Evolutionary conservation across 1,140 invertebrate genomes (phyloP).

Genomic region (Ladona fulva): DNA sequence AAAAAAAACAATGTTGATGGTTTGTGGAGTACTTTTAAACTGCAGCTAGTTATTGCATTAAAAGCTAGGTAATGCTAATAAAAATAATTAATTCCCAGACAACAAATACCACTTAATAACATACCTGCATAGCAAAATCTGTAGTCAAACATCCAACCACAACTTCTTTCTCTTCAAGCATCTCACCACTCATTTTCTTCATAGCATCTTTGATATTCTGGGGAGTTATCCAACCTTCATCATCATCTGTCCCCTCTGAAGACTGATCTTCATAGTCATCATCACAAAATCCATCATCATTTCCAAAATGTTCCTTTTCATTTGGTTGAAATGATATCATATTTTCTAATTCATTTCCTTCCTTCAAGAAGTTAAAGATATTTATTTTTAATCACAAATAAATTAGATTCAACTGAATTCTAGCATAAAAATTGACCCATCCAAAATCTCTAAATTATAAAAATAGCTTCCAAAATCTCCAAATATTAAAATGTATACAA

Average conservation of each 20-base stretch:
- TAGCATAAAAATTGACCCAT: too few relatives aligned
- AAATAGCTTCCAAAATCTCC: too few relatives aligned
- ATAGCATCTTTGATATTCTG: slow-evolving; percentile 67
- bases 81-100: too few relatives aligned
- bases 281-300: slow-evolving; percentile 19
- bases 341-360: slow-evolving; percentile 31
- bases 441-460: too few relatives aligned
- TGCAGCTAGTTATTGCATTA: too few relatives aligned
- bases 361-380: slow-evolving; percentile 13
- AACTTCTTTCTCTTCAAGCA: slow-evolving; percentile 51
- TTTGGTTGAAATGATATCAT: slow-evolving; percentile 31
- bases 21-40: too few relatives aligned
- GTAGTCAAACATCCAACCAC: slow-evolving; percentile 86
- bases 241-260: slow-evolving; percentile 45
- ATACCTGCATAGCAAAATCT: slow-evolving; percentile 92
- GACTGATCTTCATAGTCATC: neutral
- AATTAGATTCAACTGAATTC: too few relatives aligned
- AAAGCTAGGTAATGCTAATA: too few relatives aligned
- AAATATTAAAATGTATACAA: too few relatives aligned
- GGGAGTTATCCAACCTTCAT: slow-evolving; percentile 83
- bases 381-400: too few relatives aligned
- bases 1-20: too few relatives aligned
- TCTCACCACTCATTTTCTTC: slow-evolving; percentile 52
- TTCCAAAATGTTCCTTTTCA: slow-evolving; percentile 29
- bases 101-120: too few relatives aligned